Percentiles rank a stretch among this genome's conserved stretches.
Conservation (phyloP, 2,113 vertebrate genomes). For the Dasyprocta punctata region DNA sequence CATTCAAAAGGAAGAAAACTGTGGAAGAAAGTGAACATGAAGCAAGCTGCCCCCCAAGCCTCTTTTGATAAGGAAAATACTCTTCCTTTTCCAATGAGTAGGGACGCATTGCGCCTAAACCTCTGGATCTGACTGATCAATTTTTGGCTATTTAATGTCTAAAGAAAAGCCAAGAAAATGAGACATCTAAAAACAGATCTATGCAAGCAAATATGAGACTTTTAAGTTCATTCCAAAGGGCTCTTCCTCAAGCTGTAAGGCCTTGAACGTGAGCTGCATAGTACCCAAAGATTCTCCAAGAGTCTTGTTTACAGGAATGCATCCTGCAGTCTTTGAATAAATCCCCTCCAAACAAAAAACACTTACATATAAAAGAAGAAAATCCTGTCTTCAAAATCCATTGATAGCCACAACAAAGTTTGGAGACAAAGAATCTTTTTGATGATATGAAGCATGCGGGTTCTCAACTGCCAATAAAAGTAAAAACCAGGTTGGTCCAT, state of each 20-base stretch:
- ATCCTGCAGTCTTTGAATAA: slow-evolving; percentile 69
- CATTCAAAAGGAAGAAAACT: slow-evolving; percentile 85
- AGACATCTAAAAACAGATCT: slow-evolving; percentile 81
- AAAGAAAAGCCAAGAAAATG: slow-evolving; percentile 83
- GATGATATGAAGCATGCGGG: not conserved
- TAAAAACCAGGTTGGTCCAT: slow-evolving; percentile 81
- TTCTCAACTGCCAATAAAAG: slow-evolving; percentile 65
- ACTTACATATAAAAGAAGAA: slow-evolving; percentile 83
- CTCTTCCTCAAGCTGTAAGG: slow-evolving; percentile 67
- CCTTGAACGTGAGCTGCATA: slow-evolving; percentile 66
- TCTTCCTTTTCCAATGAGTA: slow-evolving; percentile 71
- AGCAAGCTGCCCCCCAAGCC: slow-evolving; percentile 76
- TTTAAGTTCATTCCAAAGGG: slow-evolving; percentile 80
- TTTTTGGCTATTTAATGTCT: slow-evolving; percentile 80
- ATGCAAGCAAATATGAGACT: slow-evolving; percentile 84
- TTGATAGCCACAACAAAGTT: slow-evolving; percentile 60
- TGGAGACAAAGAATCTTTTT: slow-evolving; percentile 47
- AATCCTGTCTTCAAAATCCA: slow-evolving; percentile 82
- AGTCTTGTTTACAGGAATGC: slow-evolving; percentile 76
- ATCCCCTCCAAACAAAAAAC: slow-evolving; percentile 78
- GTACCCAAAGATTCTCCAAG: slow-evolving; percentile 76
- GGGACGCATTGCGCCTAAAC: slow-evolving; percentile 85
- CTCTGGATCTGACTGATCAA: slow-evolving; percentile 88
- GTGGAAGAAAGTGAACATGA: slow-evolving; percentile 81
- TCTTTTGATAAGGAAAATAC: slow-evolving; percentile 87